Base-by-base conservation (phyloP, 2,888 invertebrate species). In the Corythucha ciliata region DNA sequence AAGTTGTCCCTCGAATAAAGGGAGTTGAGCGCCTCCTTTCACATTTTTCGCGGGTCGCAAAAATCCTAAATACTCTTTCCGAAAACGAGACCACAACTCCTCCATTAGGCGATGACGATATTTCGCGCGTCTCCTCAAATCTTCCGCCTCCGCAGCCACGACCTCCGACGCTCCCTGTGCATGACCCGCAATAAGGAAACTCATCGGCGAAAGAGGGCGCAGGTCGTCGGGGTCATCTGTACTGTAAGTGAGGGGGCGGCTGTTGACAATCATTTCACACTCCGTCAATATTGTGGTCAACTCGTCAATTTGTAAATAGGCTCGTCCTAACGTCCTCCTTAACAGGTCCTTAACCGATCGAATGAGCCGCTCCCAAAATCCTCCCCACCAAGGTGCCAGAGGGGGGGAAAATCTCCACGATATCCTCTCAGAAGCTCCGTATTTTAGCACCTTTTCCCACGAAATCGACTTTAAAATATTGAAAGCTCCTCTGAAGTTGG, bases 381-480 rank as follows among this genome's bases (percentile, higher is more conserved):
- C 68, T 39, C 68, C 68, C 67, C 66, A 66, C 69, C 70, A 71
- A 2, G 68, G 58, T 3, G 68, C 65, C 1, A 61, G 57, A 4
- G 67, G 67, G 4, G 67, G 65, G 42, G 65, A 69, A 53, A 69
- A 70, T 7, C 55, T 51, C 66, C 60, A 65, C 49, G 56, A 58
- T 57, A 57, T 58, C 44, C 42, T 53, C 18, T 59, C 39, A 2
- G 57, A 51, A 1, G 57, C 12, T 16, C 16, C 24, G 10, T 32
- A 18, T 3, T 27, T 16, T 7, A 12, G 12, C 10, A 47, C 26
- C 16, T n/a, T 56, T 52, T 24, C 52, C 57, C 72, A 72, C 54
- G 74, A 71, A 1, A 74, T 69, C 63, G 72, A 71, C 56, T 70
- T 69, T 58, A 72, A 71, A 12, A 71, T 63, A 56, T 64, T 68